Conservation (phyloP, 2,113 vertebrate genomes). For the Zeus faber region DNA sequence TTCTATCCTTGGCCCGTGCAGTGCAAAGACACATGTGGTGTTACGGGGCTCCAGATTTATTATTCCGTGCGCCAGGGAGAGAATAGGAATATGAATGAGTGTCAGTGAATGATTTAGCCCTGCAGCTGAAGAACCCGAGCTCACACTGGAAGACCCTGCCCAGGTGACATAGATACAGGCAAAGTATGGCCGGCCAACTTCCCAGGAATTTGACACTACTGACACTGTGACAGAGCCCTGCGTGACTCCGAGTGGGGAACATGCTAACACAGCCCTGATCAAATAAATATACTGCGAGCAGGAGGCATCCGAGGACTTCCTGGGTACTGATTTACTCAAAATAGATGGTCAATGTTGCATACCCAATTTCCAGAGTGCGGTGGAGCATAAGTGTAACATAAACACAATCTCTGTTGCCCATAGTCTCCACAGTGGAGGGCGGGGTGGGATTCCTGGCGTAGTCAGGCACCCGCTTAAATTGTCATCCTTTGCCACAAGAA, state of each 20-base stretch:
- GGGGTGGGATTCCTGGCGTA: conserved; percentile 74
- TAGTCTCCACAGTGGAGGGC: conserved; percentile 61
- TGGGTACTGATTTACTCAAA: conserved; percentile 74
- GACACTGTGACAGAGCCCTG: conserved; percentile 41
- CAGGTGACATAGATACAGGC: conserved; percentile 59
- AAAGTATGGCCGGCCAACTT: conserved; percentile 53
- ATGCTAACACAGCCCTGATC: conserved; percentile 54
- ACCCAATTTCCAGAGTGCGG: conserved; percentile 75
- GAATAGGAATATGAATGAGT: conserved; percentile 52
- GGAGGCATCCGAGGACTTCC: conserved; percentile 59
- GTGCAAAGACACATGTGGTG: conserved; percentile 44
- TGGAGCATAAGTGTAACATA: conserved; percentile 76
- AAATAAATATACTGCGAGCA: conserved; percentile 67
- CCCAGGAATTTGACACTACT: conserved; percentile 57
- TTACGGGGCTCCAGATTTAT: conserved; percentile 46
- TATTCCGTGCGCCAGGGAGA: conserved; percentile 33
- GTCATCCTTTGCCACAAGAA: conserved; percentile 78
- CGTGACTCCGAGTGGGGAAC: conserved; percentile 33
- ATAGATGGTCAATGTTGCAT: conserved; percentile 75
- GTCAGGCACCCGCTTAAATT: conserved; percentile 70
- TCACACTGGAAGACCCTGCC: conserved; percentile 36
- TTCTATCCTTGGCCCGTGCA: conserved; percentile 47
- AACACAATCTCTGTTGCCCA: conserved; percentile 70
- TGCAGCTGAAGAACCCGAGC: conserved; percentile 49
- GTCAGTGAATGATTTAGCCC: conserved; percentile 60